Conservation (phyloP, 2,113 vertebrate species). For the Patagioenas fasciata region DNA sequence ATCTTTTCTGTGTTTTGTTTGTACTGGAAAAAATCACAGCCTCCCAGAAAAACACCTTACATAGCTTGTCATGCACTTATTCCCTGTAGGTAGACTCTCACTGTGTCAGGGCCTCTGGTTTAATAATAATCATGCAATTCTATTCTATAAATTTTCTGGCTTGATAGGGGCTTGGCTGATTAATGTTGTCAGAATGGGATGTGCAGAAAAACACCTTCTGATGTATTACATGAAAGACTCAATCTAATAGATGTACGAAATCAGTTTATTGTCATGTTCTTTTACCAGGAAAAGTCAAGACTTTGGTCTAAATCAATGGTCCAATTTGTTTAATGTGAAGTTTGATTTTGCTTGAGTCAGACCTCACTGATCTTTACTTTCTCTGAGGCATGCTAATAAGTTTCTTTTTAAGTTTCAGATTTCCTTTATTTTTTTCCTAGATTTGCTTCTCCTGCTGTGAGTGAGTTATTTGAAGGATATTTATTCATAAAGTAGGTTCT, state of each 20-base stretch:
- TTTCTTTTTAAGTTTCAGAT: constrained; percentile 8
- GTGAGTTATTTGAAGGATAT: constrained; percentile 24
- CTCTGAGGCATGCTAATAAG: not conserved
- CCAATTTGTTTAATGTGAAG: constrained; percentile 49
- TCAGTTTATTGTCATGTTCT: constrained; percentile 22
- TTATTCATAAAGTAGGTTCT: constrained; percentile 41
- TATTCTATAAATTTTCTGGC: not conserved
- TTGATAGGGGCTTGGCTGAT: constrained; percentile 31
- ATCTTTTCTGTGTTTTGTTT: not conserved
- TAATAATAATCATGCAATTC: constrained; percentile 6
- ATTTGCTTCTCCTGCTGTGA: constrained; percentile 18
- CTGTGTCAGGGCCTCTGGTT: not conserved
- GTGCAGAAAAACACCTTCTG: constrained; percentile 49
- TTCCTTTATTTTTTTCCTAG: not conserved
- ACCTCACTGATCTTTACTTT: not conserved
- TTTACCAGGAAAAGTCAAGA: constrained; percentile 28
- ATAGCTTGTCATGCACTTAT: not conserved
- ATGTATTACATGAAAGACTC: constrained; percentile 42
- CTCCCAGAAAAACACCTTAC: not conserved
- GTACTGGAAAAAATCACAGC: not conserved
- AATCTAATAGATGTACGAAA: not conserved
- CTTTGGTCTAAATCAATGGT: constrained; percentile 25
- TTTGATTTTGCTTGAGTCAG: constrained; percentile 26
- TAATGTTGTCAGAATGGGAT: constrained; percentile 32
- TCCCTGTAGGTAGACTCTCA: not conserved